phyloP scores from a whole-genome alignment of 2,113 vertebrate species.

The Sigmodon hispidus region DNA sequence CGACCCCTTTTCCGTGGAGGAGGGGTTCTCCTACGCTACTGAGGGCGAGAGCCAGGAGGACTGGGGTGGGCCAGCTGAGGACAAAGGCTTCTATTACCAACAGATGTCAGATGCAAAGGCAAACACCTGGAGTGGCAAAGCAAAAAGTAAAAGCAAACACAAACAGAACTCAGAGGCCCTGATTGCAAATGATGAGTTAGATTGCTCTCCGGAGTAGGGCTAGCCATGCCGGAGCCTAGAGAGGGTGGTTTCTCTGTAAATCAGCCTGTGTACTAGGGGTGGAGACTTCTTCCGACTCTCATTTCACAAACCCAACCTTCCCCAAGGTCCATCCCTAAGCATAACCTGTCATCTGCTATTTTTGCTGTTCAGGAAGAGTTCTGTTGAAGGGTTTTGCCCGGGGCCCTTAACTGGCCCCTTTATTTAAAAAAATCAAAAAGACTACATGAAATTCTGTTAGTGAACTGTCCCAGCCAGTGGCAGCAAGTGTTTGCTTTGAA shows the following conservation, averaged over 20 bases:
- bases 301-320: conserved; percentile 70
- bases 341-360: conserved; percentile 67
- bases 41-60: conserved; percentile 89
- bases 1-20: conserved; percentile 90
- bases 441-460: not conserved
- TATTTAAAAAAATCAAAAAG: not conserved
- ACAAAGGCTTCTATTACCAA: conserved; percentile 90
- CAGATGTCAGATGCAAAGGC: conserved; percentile 87
- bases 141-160: conserved; percentile 91
- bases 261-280: conserved; percentile 88
- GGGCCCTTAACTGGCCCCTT: conserved; percentile 20
- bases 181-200: conserved; percentile 91
- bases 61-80: conserved; percentile 85
- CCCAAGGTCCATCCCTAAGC: conserved; percentile 62
- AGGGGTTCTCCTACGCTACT: conserved; percentile 83
- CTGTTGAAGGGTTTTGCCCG: conserved; percentile 52
- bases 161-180: conserved; percentile 89
- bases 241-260: conserved; percentile 59
- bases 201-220: conserved; percentile 89
- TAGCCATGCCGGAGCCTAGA: not conserved
- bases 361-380: conserved; percentile 70
- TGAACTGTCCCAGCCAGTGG: not conserved
- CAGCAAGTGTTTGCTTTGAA: conserved; percentile 52
- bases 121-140: conserved; percentile 87
- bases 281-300: conserved; percentile 73